These are phyloP conservation scores for Cynocephalus volans DNA, from an alignment of 2,113 vertebrate genomes.

Conservation along the genomic window DNA sequence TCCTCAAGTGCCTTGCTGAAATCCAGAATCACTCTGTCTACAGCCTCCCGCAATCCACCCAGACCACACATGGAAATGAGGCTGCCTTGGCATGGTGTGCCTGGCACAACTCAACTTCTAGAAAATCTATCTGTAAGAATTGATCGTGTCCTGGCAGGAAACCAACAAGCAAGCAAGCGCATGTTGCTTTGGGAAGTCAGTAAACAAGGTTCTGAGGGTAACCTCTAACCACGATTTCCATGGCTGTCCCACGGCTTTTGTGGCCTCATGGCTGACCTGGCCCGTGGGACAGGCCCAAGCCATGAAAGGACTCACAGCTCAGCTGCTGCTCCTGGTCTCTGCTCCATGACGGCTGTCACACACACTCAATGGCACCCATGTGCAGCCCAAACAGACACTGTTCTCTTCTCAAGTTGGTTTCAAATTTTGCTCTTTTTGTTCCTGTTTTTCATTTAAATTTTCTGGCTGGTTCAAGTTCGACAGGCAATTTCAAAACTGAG, in stretches of 20 bases:
- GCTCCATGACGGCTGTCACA: constrained; percentile 53
- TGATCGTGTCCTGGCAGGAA: constrained; percentile 78
- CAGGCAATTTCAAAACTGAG: constrained; percentile 74
- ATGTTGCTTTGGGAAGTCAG: constrained; percentile 62
- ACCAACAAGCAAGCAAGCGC: constrained; percentile 76
- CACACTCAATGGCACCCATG: constrained; percentile 59
- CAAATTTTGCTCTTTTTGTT: constrained; percentile 85
- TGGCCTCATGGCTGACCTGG: not conserved
- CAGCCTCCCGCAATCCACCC: constrained; percentile 68
- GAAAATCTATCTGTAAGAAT: constrained; percentile 83
- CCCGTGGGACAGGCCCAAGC: not conserved
- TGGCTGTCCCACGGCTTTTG: not conserved
- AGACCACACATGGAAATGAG: constrained; percentile 83
- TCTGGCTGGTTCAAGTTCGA: constrained; percentile 83
- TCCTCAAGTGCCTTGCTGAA: constrained; percentile 26
- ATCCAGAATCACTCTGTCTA: constrained; percentile 47
- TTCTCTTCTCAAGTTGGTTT: constrained; percentile 82
- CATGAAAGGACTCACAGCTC: not conserved
- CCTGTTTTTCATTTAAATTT: constrained; percentile 82
- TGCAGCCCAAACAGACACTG: constrained; percentile 80
- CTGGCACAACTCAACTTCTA: constrained; percentile 81
- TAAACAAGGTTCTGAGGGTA: constrained; percentile 66
- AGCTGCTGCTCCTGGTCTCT: constrained; percentile 49
- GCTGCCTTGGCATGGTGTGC: constrained; percentile 79
- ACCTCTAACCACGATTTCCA: not conserved